phyloP scores from a whole-genome alignment of 2,888 invertebrate species.

The Cryptus viduatorius region DNA sequence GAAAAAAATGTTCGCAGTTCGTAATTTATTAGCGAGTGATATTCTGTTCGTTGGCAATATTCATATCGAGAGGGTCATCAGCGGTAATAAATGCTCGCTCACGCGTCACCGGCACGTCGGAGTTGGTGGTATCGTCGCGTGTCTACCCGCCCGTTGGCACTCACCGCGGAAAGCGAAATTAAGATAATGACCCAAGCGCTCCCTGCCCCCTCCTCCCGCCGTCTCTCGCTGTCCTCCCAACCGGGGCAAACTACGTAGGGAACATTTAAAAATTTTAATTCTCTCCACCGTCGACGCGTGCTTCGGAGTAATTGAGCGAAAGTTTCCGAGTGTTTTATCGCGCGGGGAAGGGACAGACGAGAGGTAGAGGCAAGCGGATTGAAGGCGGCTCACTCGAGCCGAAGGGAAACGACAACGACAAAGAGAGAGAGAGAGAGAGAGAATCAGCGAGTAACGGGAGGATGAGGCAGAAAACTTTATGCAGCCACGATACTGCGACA shows the following conservation, averaged over 20 bases:
- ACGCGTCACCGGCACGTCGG: slow-evolving; percentile 60
- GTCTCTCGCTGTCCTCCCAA: slow-evolving; percentile 48
- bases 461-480: slow-evolving; percentile 54
- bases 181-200: slow-evolving; percentile 58
- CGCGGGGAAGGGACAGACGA: slow-evolving; percentile 52
- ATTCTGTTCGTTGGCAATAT: slow-evolving; percentile 53
- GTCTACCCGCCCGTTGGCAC: slow-evolving; percentile 54
- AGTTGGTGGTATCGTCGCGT: slow-evolving; percentile 57
- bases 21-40: slow-evolving; percentile 15
- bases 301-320: slow-evolving; percentile 72
- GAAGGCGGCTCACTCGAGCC: slow-evolving; percentile 64
- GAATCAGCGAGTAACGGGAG: not conserved
- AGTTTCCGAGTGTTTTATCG: slow-evolving; percentile 69
- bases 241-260: slow-evolving; percentile 44
- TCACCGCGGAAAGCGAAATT: slow-evolving; percentile 55
- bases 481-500: slow-evolving; percentile 51
- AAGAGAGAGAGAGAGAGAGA: slow-evolving; percentile 6
- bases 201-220: slow-evolving; percentile 21
- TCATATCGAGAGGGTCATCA: slow-evolving; percentile 61
- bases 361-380: slow-evolving; percentile 65
- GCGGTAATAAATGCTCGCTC: slow-evolving; percentile 60
- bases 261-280: slow-evolving; percentile 71
- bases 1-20: slow-evolving; percentile 8
- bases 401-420: slow-evolving; percentile 56
- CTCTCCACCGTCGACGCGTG: slow-evolving; percentile 68